A percentile compares a stretch with the other conserved stretches of the same genome.
Evolutionary conservation across 2,888 invertebrate species (phyloP).

Genomic region (Acrobasis consociella): DNA sequence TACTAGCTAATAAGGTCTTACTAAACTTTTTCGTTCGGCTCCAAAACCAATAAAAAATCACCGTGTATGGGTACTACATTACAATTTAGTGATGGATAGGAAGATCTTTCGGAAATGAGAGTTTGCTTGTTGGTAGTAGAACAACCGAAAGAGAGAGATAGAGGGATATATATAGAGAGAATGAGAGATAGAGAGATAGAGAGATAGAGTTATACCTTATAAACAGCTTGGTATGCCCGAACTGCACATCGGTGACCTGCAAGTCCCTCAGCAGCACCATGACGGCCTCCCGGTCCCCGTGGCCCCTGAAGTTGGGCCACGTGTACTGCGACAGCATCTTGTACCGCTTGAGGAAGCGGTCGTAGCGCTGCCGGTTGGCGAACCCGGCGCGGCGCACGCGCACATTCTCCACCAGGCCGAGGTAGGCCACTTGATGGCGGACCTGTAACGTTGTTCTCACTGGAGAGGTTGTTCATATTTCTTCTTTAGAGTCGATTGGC

Average conservation of each 20-base stretch:
- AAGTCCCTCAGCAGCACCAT: slow-evolving; percentile 92
- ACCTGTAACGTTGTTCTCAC: slow-evolving; percentile 57
- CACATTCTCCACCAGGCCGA: slow-evolving; percentile 97
- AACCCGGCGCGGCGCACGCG: slow-evolving; percentile 98
- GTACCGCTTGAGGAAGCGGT: slow-evolving; percentile 96
- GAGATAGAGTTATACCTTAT: slow-evolving; percentile 83
- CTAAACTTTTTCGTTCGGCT: no score
- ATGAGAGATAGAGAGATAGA: no score
- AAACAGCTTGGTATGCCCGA: slow-evolving; percentile 97
- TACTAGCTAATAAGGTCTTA: no score
- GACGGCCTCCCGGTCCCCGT: slow-evolving; percentile 91
- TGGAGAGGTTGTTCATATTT: no score
- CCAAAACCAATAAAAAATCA: no score
- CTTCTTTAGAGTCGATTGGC: no score
- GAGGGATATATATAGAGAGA: no score
- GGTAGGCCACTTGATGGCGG: slow-evolving; percentile 89
- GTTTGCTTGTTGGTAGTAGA: no score
- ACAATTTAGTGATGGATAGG: no score
- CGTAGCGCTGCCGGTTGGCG: slow-evolving; percentile 97
- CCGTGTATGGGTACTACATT: no score
- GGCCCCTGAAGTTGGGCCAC: slow-evolving; percentile 97
- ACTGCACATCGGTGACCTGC: slow-evolving; percentile 92
- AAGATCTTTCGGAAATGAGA: no score
- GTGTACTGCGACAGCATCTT: slow-evolving; percentile 98
- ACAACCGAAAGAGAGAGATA: no score